A percentile compares a stretch with the other conserved stretches of the same genome.
These are phyloP conservation scores for Prietella phreatophila DNA, from an alignment of 2,113 vertebrate genomes.

Conservation along the genomic window DNA sequence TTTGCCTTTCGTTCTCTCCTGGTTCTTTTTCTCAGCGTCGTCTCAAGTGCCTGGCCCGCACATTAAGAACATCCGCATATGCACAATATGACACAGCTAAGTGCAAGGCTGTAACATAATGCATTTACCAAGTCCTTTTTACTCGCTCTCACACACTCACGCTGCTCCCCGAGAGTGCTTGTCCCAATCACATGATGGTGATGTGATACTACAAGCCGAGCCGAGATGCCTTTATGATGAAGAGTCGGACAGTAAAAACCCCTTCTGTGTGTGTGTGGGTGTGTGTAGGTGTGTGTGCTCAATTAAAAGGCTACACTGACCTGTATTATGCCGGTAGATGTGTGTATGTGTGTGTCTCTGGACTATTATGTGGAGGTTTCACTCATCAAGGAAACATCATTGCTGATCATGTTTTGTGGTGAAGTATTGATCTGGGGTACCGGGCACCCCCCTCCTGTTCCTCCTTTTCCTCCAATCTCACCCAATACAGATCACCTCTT, in stretches of 20 bases:
- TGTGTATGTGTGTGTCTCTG: constrained; percentile 35
- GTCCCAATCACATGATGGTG: constrained; percentile 38
- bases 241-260: constrained; percentile 4
- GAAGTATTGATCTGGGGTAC: constrained; percentile 56
- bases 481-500: constrained; percentile 10
- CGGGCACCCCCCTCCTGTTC: constrained; percentile 4
- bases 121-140: constrained; percentile 55
- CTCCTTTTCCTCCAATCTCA: constrained; percentile 7
- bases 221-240: constrained; percentile 2
- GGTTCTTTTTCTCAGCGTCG: constrained; percentile 5
- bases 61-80: constrained; percentile 54
- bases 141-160: constrained; percentile 30
- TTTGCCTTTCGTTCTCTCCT: constrained; percentile 12
- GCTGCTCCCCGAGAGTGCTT: constrained; percentile 24
- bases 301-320: background rate
- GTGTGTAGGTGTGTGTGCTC: background rate
- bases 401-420: constrained; percentile 60
- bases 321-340: constrained; percentile 13
- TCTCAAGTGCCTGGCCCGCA: constrained; percentile 36
- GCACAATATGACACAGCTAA: constrained; percentile 57
- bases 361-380: constrained; percentile 56
- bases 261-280: background rate
- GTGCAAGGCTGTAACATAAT: constrained; percentile 55
- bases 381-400: constrained; percentile 58
- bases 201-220: constrained; percentile 24